phyloP scores from a whole-genome alignment of 1,140 invertebrate genomes.

The Hormaphis cornu region DNA sequence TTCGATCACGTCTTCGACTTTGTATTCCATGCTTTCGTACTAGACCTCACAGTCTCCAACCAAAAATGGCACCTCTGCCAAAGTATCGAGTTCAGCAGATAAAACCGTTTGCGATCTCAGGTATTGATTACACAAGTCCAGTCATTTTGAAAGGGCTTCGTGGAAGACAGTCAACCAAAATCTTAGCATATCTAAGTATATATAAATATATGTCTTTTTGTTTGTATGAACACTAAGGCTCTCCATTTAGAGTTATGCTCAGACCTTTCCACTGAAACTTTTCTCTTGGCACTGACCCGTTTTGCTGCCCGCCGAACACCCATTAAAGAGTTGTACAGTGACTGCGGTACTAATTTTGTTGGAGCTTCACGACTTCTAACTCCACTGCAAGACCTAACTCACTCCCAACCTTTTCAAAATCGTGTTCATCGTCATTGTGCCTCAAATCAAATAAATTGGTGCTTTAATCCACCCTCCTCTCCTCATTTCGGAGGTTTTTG shows the following conservation, averaged over 20 bases:
- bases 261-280: conserved; percentile 36
- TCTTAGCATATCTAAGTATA: conserved; percentile 32
- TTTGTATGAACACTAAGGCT: conserved; percentile 38
- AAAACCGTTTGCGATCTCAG: neutral
- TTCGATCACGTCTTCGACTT: neutral
- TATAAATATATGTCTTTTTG: conserved; percentile 37
- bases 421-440: neutral
- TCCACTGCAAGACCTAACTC: neutral
- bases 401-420: neutral
- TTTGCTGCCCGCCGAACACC: conserved; percentile 40
- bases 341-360: conserved; percentile 35
- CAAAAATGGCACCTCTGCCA: neutral
- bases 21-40: neutral
- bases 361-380: conserved; percentile 11
- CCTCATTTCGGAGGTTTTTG: conserved; percentile 42
- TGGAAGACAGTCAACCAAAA: conserved; percentile 37
- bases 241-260: conserved; percentile 39
- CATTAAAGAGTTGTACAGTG: conserved; percentile 3
- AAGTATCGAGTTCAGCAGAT: neutral
- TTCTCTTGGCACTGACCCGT: conserved; percentile 39
- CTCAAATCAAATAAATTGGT: neutral
- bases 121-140: conserved; percentile 7
- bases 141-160: neutral
- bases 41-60: neutral
- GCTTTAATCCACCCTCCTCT: conserved; percentile 38